A percentile compares a stretch with the other conserved stretches of the same genome.
These are phyloP conservation scores for Corythornis vintsioides DNA, from an alignment of 2,113 vertebrate species.

Conservation along the genomic window DNA sequence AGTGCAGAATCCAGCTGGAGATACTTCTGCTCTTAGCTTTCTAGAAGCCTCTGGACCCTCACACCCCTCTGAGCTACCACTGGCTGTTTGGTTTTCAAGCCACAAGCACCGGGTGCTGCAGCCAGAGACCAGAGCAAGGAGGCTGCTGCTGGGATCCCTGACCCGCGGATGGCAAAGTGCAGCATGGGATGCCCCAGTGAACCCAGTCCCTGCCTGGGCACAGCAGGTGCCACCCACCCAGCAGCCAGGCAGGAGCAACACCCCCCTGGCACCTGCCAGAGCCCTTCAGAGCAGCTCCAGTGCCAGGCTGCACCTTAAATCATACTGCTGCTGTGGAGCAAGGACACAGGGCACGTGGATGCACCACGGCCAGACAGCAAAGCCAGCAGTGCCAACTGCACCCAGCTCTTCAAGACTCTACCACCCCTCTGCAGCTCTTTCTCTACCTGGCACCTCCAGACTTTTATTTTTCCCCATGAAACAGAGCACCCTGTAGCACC, in stretches of 20 bases:
- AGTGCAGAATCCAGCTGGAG: neutral
- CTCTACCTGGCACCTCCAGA: too few relatives aligned
- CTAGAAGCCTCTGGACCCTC: neutral
- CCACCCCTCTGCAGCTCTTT: neutral
- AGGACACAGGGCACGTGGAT: too few relatives aligned
- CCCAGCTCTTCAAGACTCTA: neutral
- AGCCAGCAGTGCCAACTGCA: neutral
- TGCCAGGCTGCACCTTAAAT: neutral
- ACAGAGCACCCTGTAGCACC: fast-evolving
- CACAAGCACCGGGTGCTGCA: neutral
- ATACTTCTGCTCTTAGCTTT: neutral
- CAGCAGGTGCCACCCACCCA: too few relatives aligned
- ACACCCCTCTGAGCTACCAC: fast-evolving
- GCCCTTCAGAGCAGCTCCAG: neutral
- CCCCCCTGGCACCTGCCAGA: neutral
- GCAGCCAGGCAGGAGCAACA: too few relatives aligned
- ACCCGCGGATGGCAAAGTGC: neutral
- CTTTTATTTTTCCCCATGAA: neutral
- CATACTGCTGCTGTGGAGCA: neutral
- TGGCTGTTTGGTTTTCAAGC: too few relatives aligned
- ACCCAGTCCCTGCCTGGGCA: neutral
- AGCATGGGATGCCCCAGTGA: neutral
- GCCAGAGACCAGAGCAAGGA: neutral
- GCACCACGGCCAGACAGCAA: neutral
- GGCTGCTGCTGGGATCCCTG: neutral